These are phyloP conservation scores for Vidua macroura DNA, from an alignment of 2,113 vertebrate species.

Conservation along the genomic window DNA sequence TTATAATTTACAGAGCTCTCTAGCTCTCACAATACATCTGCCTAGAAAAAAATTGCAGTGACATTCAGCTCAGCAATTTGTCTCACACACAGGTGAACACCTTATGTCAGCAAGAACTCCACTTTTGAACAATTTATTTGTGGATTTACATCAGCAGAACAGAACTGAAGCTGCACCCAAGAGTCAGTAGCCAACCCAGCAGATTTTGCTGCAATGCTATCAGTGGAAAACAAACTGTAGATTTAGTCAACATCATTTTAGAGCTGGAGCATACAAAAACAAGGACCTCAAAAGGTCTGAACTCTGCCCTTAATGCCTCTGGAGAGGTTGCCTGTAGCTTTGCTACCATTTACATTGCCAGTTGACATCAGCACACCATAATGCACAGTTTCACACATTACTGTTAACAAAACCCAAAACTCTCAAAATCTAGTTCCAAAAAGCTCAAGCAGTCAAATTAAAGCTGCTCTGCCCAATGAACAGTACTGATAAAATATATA, in stretches of 20 bases:
- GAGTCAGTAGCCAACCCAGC: not conserved
- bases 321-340: not conserved
- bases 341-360: not conserved
- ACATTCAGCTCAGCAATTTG: not conserved
- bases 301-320: not conserved
- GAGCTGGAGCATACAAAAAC: not conserved
- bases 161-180: not conserved
- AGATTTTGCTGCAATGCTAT: not conserved
- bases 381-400: not conserved
- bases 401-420: not conserved
- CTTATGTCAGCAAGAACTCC: not conserved
- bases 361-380: not conserved
- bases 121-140: not conserved
- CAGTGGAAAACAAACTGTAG: not conserved
- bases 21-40: not conserved
- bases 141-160: not conserved
- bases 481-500: not conserved
- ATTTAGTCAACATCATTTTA: not conserved
- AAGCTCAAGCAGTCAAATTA: not conserved
- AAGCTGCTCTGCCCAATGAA: not conserved
- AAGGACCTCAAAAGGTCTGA: not conserved
- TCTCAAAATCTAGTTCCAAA: not conserved
- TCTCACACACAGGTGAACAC: not conserved
- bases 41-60: not conserved
- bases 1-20: not conserved